Base-by-base conservation (phyloP, 2,113 vertebrate species). In the Tamias sibiricus region DNA sequence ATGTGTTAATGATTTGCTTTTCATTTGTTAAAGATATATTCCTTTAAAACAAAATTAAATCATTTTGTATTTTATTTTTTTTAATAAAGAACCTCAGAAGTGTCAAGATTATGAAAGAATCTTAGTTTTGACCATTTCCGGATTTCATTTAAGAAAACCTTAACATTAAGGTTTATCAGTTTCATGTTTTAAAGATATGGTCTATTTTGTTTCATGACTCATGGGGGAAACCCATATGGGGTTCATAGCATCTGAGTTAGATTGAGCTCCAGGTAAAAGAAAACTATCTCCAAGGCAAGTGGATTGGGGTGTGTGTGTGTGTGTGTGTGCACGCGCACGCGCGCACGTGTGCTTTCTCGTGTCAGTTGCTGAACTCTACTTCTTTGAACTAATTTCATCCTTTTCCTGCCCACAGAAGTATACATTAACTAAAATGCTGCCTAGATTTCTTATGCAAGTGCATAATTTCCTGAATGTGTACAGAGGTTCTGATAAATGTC, bases 1-100 rank as follows among this genome's bases (percentile, higher is more conserved):
- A 17, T 85, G 19, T 69, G 3, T 94, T 94, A 64, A 87, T 10
- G 16, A 32, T 59, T 86, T 90, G 7, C 52, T 92, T 52, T 64
- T 30, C 59, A 54, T 66, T 74, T 76, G 52, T 74, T 79, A 57
- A 90, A 80, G 77, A 82, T 2, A 52, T 80, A 49, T 86, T 79
- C 20, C 32, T 91, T 62, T 68, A 42, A 91, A 82, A 83, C 69
- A 91, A 90, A 92, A 76, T 52, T 74, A 95, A 75, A 68, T 79
- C 30, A 69, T 90, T 90, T 95, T 91, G 13, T 93, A 81, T 64
- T 80, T 90, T n/a, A 44, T 1, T 95, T 96, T 96, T 92, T 84
- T 92, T 95, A 37, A 76, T 86, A 79, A 83, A n/a, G 12, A 89
- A 64, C 35, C 2, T 83, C 44, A 75, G 87, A 94, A 77, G 4